These are phyloP conservation scores for Agrilus cyanescens DNA, from an alignment of 2,888 invertebrate species.

Conservation along the genomic window DNA sequence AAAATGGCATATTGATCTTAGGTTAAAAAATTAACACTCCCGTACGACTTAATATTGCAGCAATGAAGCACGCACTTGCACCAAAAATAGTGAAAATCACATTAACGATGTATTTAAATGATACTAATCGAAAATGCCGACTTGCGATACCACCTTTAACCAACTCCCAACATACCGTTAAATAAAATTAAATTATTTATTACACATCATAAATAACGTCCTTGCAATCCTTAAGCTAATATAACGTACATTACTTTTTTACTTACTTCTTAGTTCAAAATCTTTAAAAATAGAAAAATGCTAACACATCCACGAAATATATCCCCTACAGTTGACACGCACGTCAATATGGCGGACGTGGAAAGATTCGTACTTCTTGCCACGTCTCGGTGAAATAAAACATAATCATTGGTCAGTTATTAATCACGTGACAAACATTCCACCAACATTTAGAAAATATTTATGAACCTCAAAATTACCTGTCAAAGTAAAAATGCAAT, in stretches of 20 bases:
- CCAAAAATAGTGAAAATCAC: too few relatives aligned
- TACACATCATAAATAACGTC: too few relatives aligned
- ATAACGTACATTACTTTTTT: constrained; percentile 16
- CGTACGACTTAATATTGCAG: constrained; percentile 24
- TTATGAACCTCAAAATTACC: not conserved
- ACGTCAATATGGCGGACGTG: constrained; percentile 79
- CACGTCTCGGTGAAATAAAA: constrained; percentile 53
- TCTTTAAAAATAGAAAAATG: constrained; percentile 46
- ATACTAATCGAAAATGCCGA: constrained; percentile 34
- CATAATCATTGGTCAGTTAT: constrained; percentile 21
- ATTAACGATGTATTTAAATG: not conserved
- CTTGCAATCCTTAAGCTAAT: not conserved
- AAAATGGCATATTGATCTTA: constrained; percentile 8
- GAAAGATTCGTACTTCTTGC: constrained; percentile 63
- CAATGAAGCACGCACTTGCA: not conserved
- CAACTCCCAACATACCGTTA: constrained; percentile 40
- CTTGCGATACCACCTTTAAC: constrained; percentile 43
- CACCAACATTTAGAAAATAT: constrained; percentile 1
- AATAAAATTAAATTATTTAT: too few relatives aligned
- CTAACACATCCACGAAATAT: constrained; percentile 53
- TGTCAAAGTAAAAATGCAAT: too few relatives aligned
- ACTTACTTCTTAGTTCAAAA: constrained; percentile 38
- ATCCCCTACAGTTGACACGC: constrained; percentile 54
- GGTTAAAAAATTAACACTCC: not conserved
- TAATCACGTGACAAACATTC: constrained; percentile 22